Base-by-base conservation (phyloP, 2,113 vertebrate species). In the Collichthys lucidus region DNA sequence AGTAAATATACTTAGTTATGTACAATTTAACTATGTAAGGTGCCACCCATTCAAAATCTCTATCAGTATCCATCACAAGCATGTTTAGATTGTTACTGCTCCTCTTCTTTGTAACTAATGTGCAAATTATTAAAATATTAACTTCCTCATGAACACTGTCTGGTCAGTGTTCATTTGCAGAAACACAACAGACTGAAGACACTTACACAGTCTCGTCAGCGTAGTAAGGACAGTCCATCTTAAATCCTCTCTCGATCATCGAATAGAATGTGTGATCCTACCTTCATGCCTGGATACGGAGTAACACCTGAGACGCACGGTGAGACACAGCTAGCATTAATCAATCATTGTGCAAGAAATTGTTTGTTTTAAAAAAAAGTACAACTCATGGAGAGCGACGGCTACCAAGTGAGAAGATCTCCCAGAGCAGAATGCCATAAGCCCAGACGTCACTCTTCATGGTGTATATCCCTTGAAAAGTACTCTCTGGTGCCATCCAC, bases 401-500 rank as follows among this genome's bases (percentile, higher is more conserved):
- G 5, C 3, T 91, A 99, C 98, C 98, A 1, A 99, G 95, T 47
- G 98, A 99, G 91, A 99, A 99, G 91, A 99, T 98, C 90, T 99
- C 98, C 98, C 98, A 99, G 1, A 99, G 96, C 68, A 99, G 92
- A 91, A 99, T 97, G 82, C 98, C 98, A 0, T 97, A 99, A 0
- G 97, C 98, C 97, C 98, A 99, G 87, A 98, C 95, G 17, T 99
- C 98, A 67, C 98, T 99, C 94, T 98, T 97, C 91, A 95, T 96
- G 47, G 97, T 99, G 92, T 99, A 99, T 0, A 96, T 94, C 10
- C 97, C 96, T 83, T 98, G 94, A 0, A 99, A 99, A 44, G 99
- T 94, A 84, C 97, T 99, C 88, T 99, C 98, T 0, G 98, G 98
- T 29, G 98, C 96, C 98, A 99, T 99, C 98, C 98, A 99, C 78